Evolutionary conservation across 2,888 invertebrate genomes (phyloP).

Genomic region (Branchipolynoe longqiensis): DNA sequence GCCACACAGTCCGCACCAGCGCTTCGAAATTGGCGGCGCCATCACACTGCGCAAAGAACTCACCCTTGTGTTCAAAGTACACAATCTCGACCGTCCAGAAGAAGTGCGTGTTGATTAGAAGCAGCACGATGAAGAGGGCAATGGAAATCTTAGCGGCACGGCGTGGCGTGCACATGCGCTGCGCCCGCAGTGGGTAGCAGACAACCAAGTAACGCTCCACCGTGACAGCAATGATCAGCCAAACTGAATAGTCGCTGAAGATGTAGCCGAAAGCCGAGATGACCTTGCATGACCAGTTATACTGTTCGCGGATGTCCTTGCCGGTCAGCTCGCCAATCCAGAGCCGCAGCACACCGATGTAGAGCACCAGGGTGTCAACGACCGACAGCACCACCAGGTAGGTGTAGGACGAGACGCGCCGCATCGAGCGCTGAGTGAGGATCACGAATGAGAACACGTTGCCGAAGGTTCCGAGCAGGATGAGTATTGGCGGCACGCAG

Average conservation of each 20-base stretch:
- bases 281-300: conserved; percentile 76
- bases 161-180: conserved; percentile 73
- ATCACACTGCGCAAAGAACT: conserved; percentile 65
- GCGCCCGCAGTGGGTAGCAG: conserved; percentile 77
- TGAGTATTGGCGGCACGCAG: conserved; percentile 75
- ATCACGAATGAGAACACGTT: conserved; percentile 78
- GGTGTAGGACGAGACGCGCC: conserved; percentile 77
- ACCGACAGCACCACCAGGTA: conserved; percentile 77
- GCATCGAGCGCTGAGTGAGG: conserved; percentile 75
- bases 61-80: conserved; percentile 62
- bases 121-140: conserved; percentile 70
- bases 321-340: conserved; percentile 78
- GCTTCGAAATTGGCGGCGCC: conserved; percentile 64
- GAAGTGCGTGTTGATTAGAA: conserved; percentile 77
- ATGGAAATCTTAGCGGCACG: conserved; percentile 74
- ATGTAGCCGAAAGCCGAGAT: conserved; percentile 74
- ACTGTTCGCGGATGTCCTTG: conserved; percentile 71
- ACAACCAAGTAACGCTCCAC: conserved; percentile 72
- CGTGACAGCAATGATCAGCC: conserved; percentile 69
- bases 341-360: conserved; percentile 75
- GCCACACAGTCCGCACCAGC: conserved; percentile 73
- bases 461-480: conserved; percentile 78
- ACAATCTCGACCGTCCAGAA: conserved; percentile 75
- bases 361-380: conserved; percentile 77
- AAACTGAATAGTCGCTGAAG: conserved; percentile 75